phyloP scores from a whole-genome alignment of 2,797 vertebrate genomes.

The Sebastes flavidus region DNA sequence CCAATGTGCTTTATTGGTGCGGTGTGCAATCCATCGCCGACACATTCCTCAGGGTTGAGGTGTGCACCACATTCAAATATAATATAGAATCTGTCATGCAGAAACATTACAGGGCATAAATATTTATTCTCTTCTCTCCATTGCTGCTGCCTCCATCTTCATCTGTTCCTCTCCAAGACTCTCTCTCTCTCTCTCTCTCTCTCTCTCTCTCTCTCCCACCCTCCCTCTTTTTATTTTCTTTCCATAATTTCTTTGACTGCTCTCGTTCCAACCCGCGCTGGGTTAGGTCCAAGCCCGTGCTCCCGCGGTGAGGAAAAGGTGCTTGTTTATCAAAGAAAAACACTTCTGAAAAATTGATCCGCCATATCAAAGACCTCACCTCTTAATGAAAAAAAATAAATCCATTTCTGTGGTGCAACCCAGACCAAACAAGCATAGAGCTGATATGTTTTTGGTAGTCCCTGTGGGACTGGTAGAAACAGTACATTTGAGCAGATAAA shows the following conservation, averaged over 20 bases:
- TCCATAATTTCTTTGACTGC: constrained; percentile 56
- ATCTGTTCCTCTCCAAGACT: constrained; percentile 58
- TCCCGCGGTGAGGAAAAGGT: constrained; percentile 43
- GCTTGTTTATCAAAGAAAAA: constrained; percentile 74
- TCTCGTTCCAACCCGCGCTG: constrained; percentile 48
- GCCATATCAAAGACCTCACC: constrained; percentile 72
- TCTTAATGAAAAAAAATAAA: constrained; percentile 66
- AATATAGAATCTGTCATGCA: constrained; percentile 79
- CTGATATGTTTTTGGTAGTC: constrained; percentile 53
- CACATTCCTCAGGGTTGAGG: constrained; percentile 71
- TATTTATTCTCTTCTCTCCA: constrained; percentile 79
- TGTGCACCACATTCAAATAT: constrained; percentile 71
- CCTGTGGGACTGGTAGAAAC: constrained; percentile 26
- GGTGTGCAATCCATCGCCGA: constrained; percentile 53
- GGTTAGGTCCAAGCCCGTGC: constrained; percentile 48
- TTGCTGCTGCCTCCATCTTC: constrained; percentile 65
- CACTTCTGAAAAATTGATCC: constrained; percentile 76
- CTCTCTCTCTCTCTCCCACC: background rate
- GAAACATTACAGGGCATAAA: constrained; percentile 81
- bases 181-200: background rate
- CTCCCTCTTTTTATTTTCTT: background rate
- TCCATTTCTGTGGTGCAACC: constrained; percentile 52
- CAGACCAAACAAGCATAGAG: constrained; percentile 56
- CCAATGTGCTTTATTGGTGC: constrained; percentile 60
- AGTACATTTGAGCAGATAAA: constrained; percentile 35